These are phyloP conservation scores for Mormyrus lacerda DNA, from an alignment of 2,113 vertebrate genomes.

Conservation along the genomic window DNA sequence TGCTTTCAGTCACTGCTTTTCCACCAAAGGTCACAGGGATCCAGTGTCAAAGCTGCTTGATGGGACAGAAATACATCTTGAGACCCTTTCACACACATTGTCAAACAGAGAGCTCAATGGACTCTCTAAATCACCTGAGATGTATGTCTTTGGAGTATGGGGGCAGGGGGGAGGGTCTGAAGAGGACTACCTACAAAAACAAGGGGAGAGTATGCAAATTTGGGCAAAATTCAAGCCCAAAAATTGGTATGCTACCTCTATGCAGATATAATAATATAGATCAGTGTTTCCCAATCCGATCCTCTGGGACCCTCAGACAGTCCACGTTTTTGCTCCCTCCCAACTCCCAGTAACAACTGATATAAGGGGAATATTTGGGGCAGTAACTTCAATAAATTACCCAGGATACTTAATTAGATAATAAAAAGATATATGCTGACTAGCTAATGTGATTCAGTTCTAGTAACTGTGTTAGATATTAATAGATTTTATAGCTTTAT, in stretches of 20 bases:
- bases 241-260: background rate
- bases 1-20: background rate
- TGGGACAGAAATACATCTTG: background rate
- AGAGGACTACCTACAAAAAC: background rate
- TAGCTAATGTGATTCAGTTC: background rate
- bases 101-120: background rate
- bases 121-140: background rate
- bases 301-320: background rate
- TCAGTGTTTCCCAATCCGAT: background rate
- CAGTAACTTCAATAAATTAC: background rate
- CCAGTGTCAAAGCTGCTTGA: background rate
- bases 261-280: background rate
- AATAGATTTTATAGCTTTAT: background rate
- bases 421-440: background rate
- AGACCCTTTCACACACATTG: background rate
- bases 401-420: background rate
- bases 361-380: background rate
- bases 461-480: background rate
- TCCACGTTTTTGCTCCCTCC: background rate
- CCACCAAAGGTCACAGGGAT: background rate
- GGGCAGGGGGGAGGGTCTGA: background rate
- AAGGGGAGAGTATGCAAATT: background rate
- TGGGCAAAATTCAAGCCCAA: background rate
- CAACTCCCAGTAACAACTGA: background rate
- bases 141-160: background rate